A percentile compares a stretch with the other conserved stretches of the same genome.
Conservation (phyloP, 2,888 invertebrate genomes). For the Euspilapteryx auroguttella region DNA sequence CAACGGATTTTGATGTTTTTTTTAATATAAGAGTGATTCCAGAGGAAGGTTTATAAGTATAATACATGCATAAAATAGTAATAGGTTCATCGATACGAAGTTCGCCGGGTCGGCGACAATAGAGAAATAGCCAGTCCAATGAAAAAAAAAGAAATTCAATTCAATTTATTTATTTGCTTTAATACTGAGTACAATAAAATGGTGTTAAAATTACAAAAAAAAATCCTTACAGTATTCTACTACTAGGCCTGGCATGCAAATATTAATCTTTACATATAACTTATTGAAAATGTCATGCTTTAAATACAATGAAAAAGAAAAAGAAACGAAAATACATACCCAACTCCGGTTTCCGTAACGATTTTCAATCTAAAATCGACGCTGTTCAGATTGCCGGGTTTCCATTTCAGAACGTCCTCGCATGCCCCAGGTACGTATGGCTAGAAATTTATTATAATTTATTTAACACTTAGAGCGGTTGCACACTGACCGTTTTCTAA, state of each 20-base stretch:
- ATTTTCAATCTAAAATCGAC: conserved; percentile 94
- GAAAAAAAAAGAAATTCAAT: not conserved
- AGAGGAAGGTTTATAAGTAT: not conserved
- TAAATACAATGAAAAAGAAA: too few species aligned
- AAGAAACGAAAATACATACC: too few species aligned
- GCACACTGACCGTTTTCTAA: not conserved
- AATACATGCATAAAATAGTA: not conserved
- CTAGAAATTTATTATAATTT: conserved; percentile 30
- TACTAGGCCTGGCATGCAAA: too few species aligned
- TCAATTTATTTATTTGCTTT: not conserved
- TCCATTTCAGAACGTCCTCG: conserved; percentile 93
- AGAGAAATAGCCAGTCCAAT: not conserved
- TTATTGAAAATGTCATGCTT: not conserved
- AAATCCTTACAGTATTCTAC: too few species aligned
- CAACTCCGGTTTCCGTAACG: conserved; percentile 67
- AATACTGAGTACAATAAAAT: not conserved
- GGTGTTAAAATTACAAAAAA: not conserved
- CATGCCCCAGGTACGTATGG: conserved; percentile 84
- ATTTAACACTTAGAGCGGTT: not conserved
- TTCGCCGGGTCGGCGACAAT: not conserved
- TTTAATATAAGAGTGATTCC: not conserved
- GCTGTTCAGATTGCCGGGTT: conserved; percentile 91
- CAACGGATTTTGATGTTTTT: not conserved
- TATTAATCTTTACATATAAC: not conserved
- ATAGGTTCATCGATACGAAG: not conserved